Evolutionary conservation across 1,140 invertebrate genomes (phyloP).

Genomic region (Acromyrmex charruanus): DNA sequence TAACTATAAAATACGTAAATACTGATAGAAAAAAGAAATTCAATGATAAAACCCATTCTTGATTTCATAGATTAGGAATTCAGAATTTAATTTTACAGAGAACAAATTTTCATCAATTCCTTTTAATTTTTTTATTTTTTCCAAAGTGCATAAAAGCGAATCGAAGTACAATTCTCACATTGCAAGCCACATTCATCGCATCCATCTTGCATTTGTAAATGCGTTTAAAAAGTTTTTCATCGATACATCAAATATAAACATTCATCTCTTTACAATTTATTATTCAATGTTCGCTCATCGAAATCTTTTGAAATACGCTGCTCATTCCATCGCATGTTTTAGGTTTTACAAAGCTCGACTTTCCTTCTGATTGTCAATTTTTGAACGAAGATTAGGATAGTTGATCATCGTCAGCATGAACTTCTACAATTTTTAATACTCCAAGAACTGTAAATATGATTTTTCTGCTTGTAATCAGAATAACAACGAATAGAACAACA

Average conservation of each 20-base stretch:
- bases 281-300: slow-evolving; percentile 23
- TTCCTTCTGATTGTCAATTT: slow-evolving; percentile 53
- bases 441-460: slow-evolving; percentile 22
- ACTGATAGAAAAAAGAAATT: background rate
- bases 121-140: slow-evolving; percentile 33
- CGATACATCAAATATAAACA: background rate
- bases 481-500: slow-evolving; percentile 38
- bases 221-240: slow-evolving; percentile 32
- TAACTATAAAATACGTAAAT: background rate
- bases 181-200: slow-evolving; percentile 55
- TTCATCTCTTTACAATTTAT: slow-evolving; percentile 8
- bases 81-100: background rate
- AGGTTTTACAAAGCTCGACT: slow-evolving; percentile 49
- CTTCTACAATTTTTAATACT: slow-evolving; percentile 19
- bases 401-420: slow-evolving; percentile 49
- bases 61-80: slow-evolving; percentile 3
- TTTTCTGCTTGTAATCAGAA: slow-evolving; percentile 48
- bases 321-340: slow-evolving; percentile 63
- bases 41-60: background rate
- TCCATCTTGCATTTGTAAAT: slow-evolving; percentile 35
- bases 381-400: slow-evolving; percentile 20
- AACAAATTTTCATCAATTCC: background rate
- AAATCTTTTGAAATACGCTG: background rate
- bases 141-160: slow-evolving; percentile 30
- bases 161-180: slow-evolving; percentile 36